Base-by-base conservation (phyloP, 2,113 vertebrate genomes). In the Seriola rivoliana region DNA sequence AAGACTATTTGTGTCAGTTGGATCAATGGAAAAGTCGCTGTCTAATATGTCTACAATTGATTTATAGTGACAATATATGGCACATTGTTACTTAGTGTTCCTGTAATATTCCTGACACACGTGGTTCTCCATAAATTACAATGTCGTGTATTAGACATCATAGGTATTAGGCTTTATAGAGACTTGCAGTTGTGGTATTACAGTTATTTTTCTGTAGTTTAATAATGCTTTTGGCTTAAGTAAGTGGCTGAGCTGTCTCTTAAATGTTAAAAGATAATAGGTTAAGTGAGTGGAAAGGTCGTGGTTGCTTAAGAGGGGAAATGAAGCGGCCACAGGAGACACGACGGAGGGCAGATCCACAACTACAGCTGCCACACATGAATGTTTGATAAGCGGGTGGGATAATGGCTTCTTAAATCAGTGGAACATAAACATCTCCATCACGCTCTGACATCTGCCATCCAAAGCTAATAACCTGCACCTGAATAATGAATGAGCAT, bases 361-460 rank as follows among this genome's bases (percentile, higher is more conserved):
- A 91, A 89, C 93, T 96, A 94, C 97, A 99, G 96, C 97, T 98
- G 97, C 96, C 96, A 91, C 95, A 95, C 95, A 97, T 99, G 93
- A 96, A 98, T 99, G 96, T 97, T 98, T 98, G 95, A 99, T 97
- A 91, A 91, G 80, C 95, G 91, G 93, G 95, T 94, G 94, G 96
- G 96, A 97, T 97, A 97, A 97, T 96, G 96, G 95, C 92, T 94
- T 94, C 94, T 91, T 90, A 95, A 94, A 93, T 96, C 96, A 97
- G 96, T 96, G 96, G 95, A 95, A 97, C 95, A 96, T 96, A 96
- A 97, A 97, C 96, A 97, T 96, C 95, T 96, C 94, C 93, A 95
- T 96, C 96, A 96, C 96, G 96, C 96, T 97, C 95, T 96, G 96
- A 97, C 97, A 98, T 97, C 97, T 97, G 96, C 93, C 95, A 83